These are phyloP conservation scores for Panthera leo DNA, from an alignment of 2,113 vertebrate genomes.

Conservation along the genomic window DNA sequence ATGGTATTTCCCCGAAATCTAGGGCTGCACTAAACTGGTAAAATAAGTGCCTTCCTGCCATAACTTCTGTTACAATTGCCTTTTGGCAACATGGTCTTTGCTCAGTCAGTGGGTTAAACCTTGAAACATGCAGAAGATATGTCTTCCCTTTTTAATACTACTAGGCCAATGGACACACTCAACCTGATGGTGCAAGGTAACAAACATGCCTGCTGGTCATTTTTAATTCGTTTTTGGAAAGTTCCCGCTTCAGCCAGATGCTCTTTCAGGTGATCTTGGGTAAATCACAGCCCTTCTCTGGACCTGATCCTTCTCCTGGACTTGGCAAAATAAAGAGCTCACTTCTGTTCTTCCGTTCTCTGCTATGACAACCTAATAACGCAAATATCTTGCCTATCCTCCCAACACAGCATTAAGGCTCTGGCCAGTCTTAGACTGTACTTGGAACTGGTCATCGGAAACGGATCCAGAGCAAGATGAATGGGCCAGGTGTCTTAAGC, in stretches of 20 bases:
- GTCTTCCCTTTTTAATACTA: neutral
- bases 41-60: neutral
- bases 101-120: neutral
- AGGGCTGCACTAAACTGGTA: conserved; percentile 3
- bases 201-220: neutral
- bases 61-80: neutral
- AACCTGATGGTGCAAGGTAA: neutral
- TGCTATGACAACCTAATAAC: neutral
- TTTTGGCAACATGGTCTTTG: neutral
- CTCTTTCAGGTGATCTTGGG: neutral
- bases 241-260: neutral
- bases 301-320: neutral
- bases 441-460: neutral
- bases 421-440: neutral
- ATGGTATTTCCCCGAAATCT: neutral
- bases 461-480: neutral
- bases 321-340: neutral
- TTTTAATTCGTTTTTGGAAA: conserved; percentile 44
- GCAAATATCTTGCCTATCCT: neutral
- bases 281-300: neutral
- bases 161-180: neutral
- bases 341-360: neutral
- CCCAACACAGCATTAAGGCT: neutral
- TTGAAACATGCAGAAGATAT: neutral
- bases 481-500: neutral